These are phyloP conservation scores for Conger conger DNA, from an alignment of 2,113 vertebrate species.

Conservation along the genomic window DNA sequence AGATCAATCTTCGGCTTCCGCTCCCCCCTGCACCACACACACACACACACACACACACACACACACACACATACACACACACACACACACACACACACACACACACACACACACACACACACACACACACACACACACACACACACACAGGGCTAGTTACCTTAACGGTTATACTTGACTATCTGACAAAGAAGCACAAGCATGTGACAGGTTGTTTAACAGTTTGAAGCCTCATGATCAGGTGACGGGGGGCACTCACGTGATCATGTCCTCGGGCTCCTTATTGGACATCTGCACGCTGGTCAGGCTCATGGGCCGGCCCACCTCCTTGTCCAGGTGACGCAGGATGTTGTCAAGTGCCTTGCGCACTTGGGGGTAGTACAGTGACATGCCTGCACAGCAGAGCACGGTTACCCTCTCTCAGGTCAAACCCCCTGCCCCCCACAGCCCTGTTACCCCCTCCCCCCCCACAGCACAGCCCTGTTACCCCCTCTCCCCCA, in stretches of 20 bases:
- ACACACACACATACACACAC: not conserved
- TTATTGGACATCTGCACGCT: conserved; percentile 98
- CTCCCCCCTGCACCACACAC: conserved; percentile 79
- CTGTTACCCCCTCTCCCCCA: too few relatives aligned
- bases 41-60: conserved; percentile 29
- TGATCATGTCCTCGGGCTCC: conserved; percentile 98
- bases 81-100: not conserved
- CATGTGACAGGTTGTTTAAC: conserved; percentile 1
- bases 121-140: not conserved
- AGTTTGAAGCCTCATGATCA: not conserved
- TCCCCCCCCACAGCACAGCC: not conserved
- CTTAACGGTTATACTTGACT: too few relatives aligned
- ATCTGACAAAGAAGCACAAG: not conserved
- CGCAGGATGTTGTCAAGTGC: conserved; percentile 94
- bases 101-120: not conserved
- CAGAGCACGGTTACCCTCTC: too few relatives aligned
- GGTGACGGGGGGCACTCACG: conserved; percentile 70
- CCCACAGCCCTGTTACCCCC: too few relatives aligned
- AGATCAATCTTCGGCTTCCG: conserved; percentile 98
- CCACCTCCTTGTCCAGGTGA: conserved; percentile 97
- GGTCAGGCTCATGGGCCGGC: conserved; percentile 98
- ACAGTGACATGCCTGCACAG: conserved; percentile 89
- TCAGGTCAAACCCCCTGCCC: too few relatives aligned
- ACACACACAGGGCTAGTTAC: not conserved
- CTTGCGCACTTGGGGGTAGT: conserved; percentile 97